These are phyloP conservation scores for Prionace glauca DNA, from an alignment of 2,797 vertebrate genomes.

Conservation along the genomic window DNA sequence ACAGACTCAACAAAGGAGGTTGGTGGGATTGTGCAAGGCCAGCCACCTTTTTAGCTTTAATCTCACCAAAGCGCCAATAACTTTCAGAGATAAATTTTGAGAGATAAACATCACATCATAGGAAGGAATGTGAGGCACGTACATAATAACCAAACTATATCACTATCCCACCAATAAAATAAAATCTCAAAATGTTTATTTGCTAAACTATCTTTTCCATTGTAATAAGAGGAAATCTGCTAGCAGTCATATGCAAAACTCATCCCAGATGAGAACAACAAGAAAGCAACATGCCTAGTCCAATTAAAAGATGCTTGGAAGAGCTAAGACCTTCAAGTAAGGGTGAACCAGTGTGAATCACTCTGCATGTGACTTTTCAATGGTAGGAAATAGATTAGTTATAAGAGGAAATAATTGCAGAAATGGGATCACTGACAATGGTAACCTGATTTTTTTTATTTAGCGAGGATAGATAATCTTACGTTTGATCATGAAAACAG, in stretches of 20 bases:
- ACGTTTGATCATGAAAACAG: background rate
- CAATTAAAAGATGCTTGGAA: background rate
- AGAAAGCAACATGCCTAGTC: background rate
- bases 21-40: background rate
- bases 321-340: background rate
- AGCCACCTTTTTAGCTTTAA: background rate
- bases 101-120: background rate
- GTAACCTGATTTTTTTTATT: background rate
- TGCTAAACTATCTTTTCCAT: background rate
- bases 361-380: background rate
- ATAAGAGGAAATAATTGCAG: background rate
- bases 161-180: background rate
- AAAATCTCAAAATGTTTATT: background rate
- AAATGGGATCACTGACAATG: background rate
- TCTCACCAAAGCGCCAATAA: background rate
- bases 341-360: background rate
- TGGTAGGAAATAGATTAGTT: background rate
- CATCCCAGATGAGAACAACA: background rate
- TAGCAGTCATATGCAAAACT: background rate
- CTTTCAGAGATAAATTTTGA: background rate
- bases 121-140: background rate
- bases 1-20: background rate
- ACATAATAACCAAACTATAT: background rate
- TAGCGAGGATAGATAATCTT: background rate
- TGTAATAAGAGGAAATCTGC: background rate